phyloP scores from a whole-genome alignment of 2,113 vertebrate species.

The Bagarius yarrelli region DNA sequence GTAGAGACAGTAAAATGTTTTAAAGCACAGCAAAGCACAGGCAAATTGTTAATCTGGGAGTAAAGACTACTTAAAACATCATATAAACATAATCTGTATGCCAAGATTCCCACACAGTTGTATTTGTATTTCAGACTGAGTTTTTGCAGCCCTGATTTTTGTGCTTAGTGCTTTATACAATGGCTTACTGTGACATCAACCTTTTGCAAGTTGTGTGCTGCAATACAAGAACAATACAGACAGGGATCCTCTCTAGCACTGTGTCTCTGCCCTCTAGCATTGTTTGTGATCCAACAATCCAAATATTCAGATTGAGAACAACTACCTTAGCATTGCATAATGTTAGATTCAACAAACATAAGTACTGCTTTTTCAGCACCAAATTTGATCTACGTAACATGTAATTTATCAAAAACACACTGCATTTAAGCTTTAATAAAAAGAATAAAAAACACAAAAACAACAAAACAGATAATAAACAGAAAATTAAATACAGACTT shows the following conservation, averaged over 20 bases:
- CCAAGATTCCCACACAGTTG: not conserved
- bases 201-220: not conserved
- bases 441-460: too few relatives aligned
- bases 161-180: not conserved
- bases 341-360: not conserved
- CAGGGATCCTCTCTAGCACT: not conserved
- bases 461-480: too few relatives aligned
- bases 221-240: not conserved
- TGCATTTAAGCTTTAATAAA: not conserved
- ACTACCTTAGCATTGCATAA: not conserved
- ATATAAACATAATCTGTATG: not conserved
- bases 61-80: not conserved
- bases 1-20: not conserved
- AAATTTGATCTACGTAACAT: not conserved
- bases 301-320: not conserved
- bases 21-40: not conserved
- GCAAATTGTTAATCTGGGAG: not conserved
- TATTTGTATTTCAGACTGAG: not conserved
- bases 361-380: not conserved
- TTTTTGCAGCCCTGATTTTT: not conserved
- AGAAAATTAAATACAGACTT: too few relatives aligned
- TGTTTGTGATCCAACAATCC: not conserved
- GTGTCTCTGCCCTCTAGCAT: not conserved
- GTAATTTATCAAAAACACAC: not conserved
- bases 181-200: constrained; percentile 7